A percentile compares a stretch with the other conserved stretches of the same genome.
Evolutionary conservation across 1,140 invertebrate genomes (phyloP).

Genomic region (Leucophenga varia): DNA sequence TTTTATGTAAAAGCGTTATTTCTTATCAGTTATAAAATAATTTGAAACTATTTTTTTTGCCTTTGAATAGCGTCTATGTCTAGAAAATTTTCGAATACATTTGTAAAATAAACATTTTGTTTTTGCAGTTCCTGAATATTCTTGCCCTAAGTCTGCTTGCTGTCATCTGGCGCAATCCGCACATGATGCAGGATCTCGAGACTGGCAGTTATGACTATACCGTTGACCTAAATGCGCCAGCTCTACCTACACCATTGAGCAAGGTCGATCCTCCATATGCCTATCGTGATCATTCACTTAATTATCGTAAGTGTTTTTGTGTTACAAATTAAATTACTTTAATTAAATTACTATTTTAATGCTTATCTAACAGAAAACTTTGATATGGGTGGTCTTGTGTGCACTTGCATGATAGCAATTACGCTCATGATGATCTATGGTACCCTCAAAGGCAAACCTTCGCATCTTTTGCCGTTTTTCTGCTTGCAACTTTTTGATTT

Average conservation of each 20-base stretch:
- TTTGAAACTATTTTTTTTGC: no score
- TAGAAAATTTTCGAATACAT: no score
- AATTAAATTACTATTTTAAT: neutral
- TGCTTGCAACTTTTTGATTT: conserved; percentile 87
- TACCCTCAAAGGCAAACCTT: conserved; percentile 75
- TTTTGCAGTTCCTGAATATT: conserved; percentile 69
- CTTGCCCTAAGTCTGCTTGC: conserved; percentile 70
- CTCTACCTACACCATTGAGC: conserved; percentile 68
- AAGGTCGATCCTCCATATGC: conserved; percentile 66
- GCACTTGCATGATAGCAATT: conserved; percentile 75
- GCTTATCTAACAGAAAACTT: conserved; percentile 67
- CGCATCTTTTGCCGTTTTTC: conserved; percentile 84
- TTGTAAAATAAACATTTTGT: no score
- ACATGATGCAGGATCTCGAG: conserved; percentile 61
- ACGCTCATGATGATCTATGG: conserved; percentile 82
- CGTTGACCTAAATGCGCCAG: conserved; percentile 57
- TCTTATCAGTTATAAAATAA: no score
- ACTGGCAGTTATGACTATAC: conserved; percentile 44
- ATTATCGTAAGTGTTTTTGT: conserved; percentile 61
- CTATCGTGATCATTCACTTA: conserved; percentile 62
- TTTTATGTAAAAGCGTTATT: no score
- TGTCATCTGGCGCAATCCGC: conserved; percentile 71
- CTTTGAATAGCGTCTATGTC: no score
- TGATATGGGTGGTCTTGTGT: conserved; percentile 75
- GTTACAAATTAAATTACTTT: neutral